Percentiles rank a stretch among this genome's conserved stretches.
Evolutionary conservation across 2,113 vertebrate species (phyloP).

Genomic region (Leptobrachium leishanense): DNA sequence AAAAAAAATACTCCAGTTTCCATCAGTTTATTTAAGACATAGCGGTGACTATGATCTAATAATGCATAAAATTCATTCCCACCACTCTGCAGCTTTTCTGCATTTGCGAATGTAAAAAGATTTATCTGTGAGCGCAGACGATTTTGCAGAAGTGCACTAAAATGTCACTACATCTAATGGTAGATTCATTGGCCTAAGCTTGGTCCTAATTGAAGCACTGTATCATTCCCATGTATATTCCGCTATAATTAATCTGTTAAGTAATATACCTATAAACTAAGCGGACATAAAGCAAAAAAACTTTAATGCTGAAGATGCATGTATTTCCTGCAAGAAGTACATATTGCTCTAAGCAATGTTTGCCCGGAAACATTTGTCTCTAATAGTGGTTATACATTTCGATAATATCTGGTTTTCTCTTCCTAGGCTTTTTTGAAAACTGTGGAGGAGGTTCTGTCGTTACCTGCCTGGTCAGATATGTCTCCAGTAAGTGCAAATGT

Average conservation of each 20-base stretch:
- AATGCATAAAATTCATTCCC: slow-evolving; percentile 24
- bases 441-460: slow-evolving; percentile 74
- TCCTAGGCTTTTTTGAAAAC: slow-evolving; percentile 82
- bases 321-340: slow-evolving; percentile 37
- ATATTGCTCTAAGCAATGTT: slow-evolving; percentile 1
- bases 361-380: slow-evolving; percentile 33
- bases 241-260: slow-evolving; percentile 45
- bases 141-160: slow-evolving; percentile 41
- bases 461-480: slow-evolving; percentile 65
- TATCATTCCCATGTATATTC: slow-evolving; percentile 39
- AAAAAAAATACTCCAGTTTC: not conserved
- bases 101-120: slow-evolving; percentile 41
- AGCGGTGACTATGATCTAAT: not conserved
- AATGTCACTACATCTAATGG: slow-evolving; percentile 35
- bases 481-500: slow-evolving; percentile 66
- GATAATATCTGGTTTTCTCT: slow-evolving; percentile 40
- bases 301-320: slow-evolving; percentile 39
- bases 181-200: slow-evolving; percentile 43
- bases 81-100: slow-evolving; percentile 28
- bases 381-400: not conserved
- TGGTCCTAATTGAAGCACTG: slow-evolving; percentile 43
- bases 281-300: slow-evolving; percentile 32
- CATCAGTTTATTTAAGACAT: not conserved
- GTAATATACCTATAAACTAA: slow-evolving; percentile 47
- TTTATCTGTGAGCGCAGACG: slow-evolving; percentile 35